These are phyloP conservation scores for Excalfactoria chinensis DNA, from an alignment of 2,113 vertebrate genomes.

Conservation along the genomic window DNA sequence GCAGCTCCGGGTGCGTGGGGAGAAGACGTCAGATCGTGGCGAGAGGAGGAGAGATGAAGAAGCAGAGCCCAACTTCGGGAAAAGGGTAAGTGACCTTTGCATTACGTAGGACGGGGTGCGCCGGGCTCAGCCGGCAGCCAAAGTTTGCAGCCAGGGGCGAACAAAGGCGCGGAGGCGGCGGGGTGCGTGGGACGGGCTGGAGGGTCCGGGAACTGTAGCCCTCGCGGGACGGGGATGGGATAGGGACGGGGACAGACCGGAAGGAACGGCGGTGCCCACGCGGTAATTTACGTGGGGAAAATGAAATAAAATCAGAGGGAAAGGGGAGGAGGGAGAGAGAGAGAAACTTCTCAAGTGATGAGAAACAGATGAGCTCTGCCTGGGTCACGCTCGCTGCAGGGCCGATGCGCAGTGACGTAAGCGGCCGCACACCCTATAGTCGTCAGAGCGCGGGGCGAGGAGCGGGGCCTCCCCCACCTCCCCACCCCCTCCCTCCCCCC, in stretches of 20 bases:
- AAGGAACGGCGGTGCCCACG: not conserved
- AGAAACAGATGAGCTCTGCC: constrained; percentile 74
- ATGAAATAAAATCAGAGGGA: too few relatives aligned
- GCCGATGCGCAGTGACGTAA: constrained; percentile 80
- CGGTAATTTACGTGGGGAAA: not conserved
- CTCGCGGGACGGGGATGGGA: not conserved
- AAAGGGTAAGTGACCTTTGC: constrained; percentile 56
- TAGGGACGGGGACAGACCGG: not conserved
- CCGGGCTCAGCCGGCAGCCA: not conserved
- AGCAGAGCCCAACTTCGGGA: constrained; percentile 18
- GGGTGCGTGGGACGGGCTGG: not conserved
- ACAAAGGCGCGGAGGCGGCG: constrained; percentile 12
- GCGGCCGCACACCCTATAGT: constrained; percentile 70
- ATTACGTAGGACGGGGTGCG: constrained; percentile 20
- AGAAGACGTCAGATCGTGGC: not conserved
- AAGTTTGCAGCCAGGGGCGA: not conserved
- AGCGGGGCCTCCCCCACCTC: constrained; percentile 7
- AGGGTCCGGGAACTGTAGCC: too few relatives aligned
- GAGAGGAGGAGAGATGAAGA: constrained; percentile 32
- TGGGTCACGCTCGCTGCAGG: constrained; percentile 69
- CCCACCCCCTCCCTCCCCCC: too few relatives aligned
- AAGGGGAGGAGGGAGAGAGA: not conserved
- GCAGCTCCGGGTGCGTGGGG: constrained; percentile 66
- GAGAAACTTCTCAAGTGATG: constrained; percentile 77
- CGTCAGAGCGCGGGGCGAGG: constrained; percentile 31